Evolutionary conservation across 2,888 invertebrate genomes (phyloP).

Genomic region (Pseudanteris insignis): DNA sequence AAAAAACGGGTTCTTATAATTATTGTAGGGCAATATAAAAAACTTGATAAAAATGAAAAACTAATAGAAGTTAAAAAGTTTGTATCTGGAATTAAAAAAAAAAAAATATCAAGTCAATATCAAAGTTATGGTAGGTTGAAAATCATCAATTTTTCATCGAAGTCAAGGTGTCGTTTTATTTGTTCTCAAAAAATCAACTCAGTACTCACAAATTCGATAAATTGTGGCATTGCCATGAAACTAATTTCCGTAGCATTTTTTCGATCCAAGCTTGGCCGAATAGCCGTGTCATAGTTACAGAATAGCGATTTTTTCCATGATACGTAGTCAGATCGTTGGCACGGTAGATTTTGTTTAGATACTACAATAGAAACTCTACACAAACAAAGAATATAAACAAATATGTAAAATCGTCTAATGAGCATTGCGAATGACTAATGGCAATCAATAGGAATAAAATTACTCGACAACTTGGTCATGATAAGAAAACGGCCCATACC

Average conservation of each 20-base stretch:
- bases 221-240: constrained; percentile 70
- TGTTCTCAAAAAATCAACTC: too few relatives aligned
- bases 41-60: too few relatives aligned
- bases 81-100: too few relatives aligned
- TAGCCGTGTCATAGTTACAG: constrained; percentile 67
- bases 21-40: too few relatives aligned
- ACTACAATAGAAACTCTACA: not conserved
- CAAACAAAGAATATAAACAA: not conserved
- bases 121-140: too few relatives aligned
- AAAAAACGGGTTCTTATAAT: too few relatives aligned
- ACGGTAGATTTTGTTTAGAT: constrained; percentile 21
- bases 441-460: not conserved
- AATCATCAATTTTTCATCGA: too few relatives aligned
- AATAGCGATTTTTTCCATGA: constrained; percentile 68
- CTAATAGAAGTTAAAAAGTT: constrained; percentile 3
- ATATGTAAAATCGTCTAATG: not conserved
- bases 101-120: too few relatives aligned
- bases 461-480: not conserved
- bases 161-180: too few relatives aligned
- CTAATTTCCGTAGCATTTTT: constrained; percentile 68
- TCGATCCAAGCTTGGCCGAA: constrained; percentile 68
- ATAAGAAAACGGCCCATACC: constrained; percentile 27
- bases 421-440: not conserved
- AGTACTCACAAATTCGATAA: constrained; percentile 64
- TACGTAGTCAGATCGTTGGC: constrained; percentile 49